phyloP scores from a whole-genome alignment of 2,797 vertebrate genomes.

The Masticophis lateralis region DNA sequence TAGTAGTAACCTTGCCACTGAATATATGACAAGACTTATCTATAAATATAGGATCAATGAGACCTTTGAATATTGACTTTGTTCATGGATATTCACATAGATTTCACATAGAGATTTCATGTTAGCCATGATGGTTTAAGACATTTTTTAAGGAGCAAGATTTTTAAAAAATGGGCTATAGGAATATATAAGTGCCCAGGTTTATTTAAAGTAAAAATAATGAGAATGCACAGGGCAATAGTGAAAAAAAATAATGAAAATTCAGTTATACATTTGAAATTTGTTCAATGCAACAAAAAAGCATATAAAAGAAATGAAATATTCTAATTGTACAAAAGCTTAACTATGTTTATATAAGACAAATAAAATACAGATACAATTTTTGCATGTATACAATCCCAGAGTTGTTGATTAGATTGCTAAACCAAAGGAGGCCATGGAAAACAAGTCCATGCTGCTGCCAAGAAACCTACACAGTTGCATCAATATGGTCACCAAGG shows the following conservation, averaged over 20 bases:
- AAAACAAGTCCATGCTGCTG: not conserved
- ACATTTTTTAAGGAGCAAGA: not conserved
- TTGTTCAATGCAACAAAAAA: not conserved
- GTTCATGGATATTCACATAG: not conserved
- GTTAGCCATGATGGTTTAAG: not conserved
- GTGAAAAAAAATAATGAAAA: too few species aligned
- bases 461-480: not conserved
- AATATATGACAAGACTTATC: not conserved
- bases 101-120: not conserved
- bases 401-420: not conserved
- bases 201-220: not conserved
- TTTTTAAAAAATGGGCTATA: not conserved
- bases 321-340: not conserved
- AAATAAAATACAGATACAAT: not conserved
- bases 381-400: not conserved
- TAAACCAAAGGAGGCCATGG: not conserved
- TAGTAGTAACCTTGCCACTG: not conserved
- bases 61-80: not conserved
- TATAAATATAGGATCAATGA: not conserved
- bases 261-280: not conserved
- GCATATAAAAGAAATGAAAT: not conserved
- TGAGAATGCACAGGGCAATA: not conserved
- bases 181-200: not conserved
- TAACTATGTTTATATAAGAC: not conserved
- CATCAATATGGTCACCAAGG: not conserved